These are phyloP conservation scores for Blastobasis adustella DNA, from an alignment of 2,888 invertebrate genomes.

Conservation along the genomic window DNA sequence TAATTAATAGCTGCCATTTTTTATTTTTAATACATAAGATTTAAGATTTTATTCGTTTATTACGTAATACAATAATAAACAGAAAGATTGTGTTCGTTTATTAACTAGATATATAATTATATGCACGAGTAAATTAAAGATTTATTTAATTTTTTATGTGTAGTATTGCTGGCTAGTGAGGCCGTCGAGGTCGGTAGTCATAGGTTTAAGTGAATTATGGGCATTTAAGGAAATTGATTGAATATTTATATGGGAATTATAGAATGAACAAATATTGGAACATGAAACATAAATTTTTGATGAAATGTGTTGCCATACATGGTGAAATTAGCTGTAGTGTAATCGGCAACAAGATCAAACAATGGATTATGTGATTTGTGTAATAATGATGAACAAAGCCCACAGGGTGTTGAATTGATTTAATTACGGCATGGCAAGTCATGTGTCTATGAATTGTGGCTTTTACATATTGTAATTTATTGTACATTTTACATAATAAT, in stretches of 20 bases:
- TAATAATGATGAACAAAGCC: not conserved
- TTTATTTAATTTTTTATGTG: too few relatives aligned
- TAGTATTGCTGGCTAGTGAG: not conserved
- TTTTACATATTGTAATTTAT: conserved; percentile 61
- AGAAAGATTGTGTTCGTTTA: conserved; percentile 39
- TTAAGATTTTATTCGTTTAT: conserved; percentile 35
- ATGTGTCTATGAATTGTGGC: conserved; percentile 43
- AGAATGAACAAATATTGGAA: conserved; percentile 14
- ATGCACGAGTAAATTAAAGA: conserved; percentile 1
- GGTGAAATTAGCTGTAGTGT: too few relatives aligned
- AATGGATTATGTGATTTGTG: not conserved
- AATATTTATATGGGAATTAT: not conserved
- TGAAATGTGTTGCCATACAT: conserved; percentile 29
- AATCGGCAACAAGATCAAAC: not conserved
- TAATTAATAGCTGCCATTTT: conserved; percentile 63
- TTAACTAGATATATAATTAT: conserved; percentile 21
- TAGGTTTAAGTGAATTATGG: not conserved
- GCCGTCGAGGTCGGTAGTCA: not conserved
- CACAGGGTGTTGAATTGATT: conserved; percentile 3
- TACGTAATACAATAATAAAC: conserved; percentile 24
- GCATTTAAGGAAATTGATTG: not conserved
- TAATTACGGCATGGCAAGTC: conserved; percentile 12
- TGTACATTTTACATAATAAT: conserved; percentile 67
- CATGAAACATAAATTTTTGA: conserved; percentile 19
- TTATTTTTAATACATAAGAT: conserved; percentile 19